Evolutionary conservation across 1,140 invertebrate species (phyloP).

Genomic region (Drosophila funebris): DNA sequence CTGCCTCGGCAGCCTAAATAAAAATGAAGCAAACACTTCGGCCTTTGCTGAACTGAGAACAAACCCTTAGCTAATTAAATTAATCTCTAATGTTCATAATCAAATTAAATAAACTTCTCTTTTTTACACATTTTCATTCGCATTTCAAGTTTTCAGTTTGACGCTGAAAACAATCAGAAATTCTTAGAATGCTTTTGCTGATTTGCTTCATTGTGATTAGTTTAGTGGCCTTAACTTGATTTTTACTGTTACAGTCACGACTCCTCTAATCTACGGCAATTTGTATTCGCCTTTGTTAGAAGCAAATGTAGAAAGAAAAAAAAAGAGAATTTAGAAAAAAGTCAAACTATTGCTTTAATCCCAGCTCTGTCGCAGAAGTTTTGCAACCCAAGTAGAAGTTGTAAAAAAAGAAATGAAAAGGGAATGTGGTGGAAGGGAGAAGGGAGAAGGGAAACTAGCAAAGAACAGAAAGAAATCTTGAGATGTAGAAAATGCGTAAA

Average conservation of each 20-base stretch:
- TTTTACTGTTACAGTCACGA: conserved; percentile 46
- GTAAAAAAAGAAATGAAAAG: neutral
- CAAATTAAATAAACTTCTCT: neutral
- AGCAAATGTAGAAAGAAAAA: neutral
- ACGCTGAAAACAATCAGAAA: neutral
- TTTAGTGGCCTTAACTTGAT: conserved; percentile 26
- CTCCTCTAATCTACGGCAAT: conserved; percentile 53
- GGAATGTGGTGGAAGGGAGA: neutral
- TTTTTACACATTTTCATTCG: neutral
- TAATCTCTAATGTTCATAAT: neutral
- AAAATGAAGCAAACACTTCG: neutral
- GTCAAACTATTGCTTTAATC: conserved; percentile 34
- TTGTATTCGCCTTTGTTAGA: conserved; percentile 45
- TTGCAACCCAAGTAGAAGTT: conserved; percentile 10
- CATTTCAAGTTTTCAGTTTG: neutral
- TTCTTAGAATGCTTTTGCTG: neutral
- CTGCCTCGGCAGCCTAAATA: neutral
- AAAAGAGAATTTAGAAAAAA: neutral
- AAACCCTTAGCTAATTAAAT: neutral
- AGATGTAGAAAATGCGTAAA: conserved; percentile 19
- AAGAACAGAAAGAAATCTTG: conserved; percentile 8
- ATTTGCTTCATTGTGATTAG: conserved; percentile 30
- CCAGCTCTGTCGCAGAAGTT: conserved; percentile 26
- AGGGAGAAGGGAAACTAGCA: neutral
- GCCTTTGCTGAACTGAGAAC: neutral